A percentile compares a stretch with the other conserved stretches of the same genome.
These are phyloP conservation scores for Andrena hattorfiana DNA, from an alignment of 2,888 invertebrate species.

Conservation along the genomic window DNA sequence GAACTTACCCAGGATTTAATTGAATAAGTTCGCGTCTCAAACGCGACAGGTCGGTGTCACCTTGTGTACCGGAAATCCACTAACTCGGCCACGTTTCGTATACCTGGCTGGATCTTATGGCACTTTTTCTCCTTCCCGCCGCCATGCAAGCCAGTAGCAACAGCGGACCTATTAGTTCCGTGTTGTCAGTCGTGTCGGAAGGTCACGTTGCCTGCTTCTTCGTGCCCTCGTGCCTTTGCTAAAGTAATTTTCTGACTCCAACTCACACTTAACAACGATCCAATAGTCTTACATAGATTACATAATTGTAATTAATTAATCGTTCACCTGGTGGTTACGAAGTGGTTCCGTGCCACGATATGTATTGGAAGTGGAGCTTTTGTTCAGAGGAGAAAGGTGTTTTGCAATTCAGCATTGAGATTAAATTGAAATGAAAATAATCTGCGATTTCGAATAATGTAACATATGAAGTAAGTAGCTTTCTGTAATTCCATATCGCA, in stretches of 20 bases:
- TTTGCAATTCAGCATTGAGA: too few species aligned
- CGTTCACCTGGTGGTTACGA: too few species aligned
- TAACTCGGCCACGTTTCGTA: slow-evolving; percentile 5
- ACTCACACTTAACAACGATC: too few species aligned
- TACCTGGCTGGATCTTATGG: not conserved
- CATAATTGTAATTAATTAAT: too few species aligned
- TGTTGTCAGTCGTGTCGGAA: not conserved
- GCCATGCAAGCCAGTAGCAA: not conserved
- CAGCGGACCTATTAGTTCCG: slow-evolving; percentile 7
- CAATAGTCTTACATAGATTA: too few species aligned
- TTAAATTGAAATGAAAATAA: too few species aligned
- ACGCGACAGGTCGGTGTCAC: slow-evolving; percentile 30
- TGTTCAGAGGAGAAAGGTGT: too few species aligned
- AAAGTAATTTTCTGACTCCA: slow-evolving; percentile 8
- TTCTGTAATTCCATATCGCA: too few species aligned
- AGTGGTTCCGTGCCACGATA: too few species aligned
- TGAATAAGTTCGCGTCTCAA: slow-evolving; percentile 64
- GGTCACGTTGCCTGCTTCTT: not conserved
- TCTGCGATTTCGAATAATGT: too few species aligned
- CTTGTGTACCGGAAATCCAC: slow-evolving; percentile 33
- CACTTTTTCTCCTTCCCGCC: not conserved
- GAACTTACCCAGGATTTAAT: slow-evolving; percentile 61
- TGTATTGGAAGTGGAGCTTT: too few species aligned
- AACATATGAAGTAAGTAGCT: too few species aligned
- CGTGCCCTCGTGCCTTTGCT: not conserved